Percentiles rank a stretch among this genome's conserved stretches.
phyloP scores from a whole-genome alignment of 2,113 vertebrate genomes.

The Malurus elegans region DNA sequence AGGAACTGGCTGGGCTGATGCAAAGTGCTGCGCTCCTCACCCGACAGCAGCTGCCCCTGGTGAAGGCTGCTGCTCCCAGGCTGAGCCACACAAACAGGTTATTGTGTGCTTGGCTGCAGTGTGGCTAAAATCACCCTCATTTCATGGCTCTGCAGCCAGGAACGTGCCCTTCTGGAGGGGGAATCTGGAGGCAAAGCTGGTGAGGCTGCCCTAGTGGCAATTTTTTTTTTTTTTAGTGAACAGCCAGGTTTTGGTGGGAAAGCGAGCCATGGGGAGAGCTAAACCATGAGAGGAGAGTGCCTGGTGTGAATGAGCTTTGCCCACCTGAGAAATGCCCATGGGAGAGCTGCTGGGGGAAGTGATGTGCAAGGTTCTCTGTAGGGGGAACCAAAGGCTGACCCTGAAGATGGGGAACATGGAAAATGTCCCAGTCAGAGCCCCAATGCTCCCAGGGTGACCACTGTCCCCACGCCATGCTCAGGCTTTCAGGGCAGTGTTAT shows the following conservation, averaged over 20 bases:
- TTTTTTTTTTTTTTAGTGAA: not conserved
- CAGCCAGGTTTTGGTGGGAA: not conserved
- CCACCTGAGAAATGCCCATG: not conserved
- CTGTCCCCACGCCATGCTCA: not conserved
- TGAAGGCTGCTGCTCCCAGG: not conserved
- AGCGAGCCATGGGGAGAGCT: not conserved
- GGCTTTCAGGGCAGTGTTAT: not conserved
- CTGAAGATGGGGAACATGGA: not conserved
- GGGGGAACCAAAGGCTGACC: not conserved
- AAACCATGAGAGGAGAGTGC: not conserved
- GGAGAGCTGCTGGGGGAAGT: not conserved
- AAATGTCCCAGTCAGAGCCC: not conserved
- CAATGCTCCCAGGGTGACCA: rapidly evolving
- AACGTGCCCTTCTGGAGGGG: not conserved
- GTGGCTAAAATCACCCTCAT: not conserved
- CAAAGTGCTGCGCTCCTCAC: not conserved
- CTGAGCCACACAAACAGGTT: not conserved
- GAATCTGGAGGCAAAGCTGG: not conserved
- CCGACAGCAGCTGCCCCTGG: not conserved
- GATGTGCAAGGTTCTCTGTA: not conserved
- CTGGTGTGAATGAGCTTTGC: not conserved
- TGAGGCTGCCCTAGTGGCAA: not conserved
- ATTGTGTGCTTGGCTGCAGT: rapidly evolving
- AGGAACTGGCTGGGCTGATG: not conserved
- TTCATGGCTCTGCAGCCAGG: not conserved